Percentiles rank a stretch among this genome's conserved stretches.
phyloP scores from a whole-genome alignment of 2,113 vertebrate species.

The Prionailurus viverrinus region DNA sequence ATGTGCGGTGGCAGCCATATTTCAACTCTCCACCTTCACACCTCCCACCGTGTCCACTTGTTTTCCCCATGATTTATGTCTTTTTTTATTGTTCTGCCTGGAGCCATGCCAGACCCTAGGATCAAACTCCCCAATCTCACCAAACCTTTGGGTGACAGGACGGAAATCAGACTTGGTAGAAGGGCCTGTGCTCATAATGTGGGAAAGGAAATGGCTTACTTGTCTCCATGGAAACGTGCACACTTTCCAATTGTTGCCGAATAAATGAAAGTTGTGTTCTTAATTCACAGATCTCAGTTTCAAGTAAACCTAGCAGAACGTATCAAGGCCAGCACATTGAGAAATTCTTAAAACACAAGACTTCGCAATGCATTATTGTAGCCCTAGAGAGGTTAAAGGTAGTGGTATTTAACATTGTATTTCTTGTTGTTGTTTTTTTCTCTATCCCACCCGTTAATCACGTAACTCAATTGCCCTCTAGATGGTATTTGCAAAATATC shows the following conservation, averaged over 20 bases:
- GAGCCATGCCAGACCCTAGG: conserved; percentile 81
- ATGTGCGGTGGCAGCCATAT: conserved; percentile 71
- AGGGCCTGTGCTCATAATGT: conserved; percentile 80
- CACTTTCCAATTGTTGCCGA: conserved; percentile 79
- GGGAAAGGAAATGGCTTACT: conserved; percentile 84
- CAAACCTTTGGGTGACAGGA: conserved; percentile 78
- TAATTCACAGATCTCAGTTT: conserved; percentile 70
- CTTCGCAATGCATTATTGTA: conserved; percentile 17
- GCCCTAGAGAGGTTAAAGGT: not conserved
- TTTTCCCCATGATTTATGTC: conserved; percentile 83
- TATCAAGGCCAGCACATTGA: conserved; percentile 3
- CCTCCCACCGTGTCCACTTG: conserved; percentile 62
- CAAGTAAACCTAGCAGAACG: conserved; percentile 65
- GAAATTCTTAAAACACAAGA: conserved; percentile 67
- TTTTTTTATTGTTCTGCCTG: conserved; percentile 87
- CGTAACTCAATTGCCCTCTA: not conserved
- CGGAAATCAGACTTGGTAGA: conserved; percentile 85
- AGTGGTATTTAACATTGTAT: not conserved
- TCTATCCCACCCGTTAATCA: not conserved
- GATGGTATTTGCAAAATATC: conserved; percentile 37
- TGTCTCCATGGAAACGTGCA: conserved; percentile 76
- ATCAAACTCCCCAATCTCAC: conserved; percentile 81
- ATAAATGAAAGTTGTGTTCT: conserved; percentile 86
- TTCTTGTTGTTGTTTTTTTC: not conserved
- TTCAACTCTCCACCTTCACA: conserved; percentile 81